phyloP scores from a whole-genome alignment of 2,113 vertebrate species.

The Corapipo altera region DNA sequence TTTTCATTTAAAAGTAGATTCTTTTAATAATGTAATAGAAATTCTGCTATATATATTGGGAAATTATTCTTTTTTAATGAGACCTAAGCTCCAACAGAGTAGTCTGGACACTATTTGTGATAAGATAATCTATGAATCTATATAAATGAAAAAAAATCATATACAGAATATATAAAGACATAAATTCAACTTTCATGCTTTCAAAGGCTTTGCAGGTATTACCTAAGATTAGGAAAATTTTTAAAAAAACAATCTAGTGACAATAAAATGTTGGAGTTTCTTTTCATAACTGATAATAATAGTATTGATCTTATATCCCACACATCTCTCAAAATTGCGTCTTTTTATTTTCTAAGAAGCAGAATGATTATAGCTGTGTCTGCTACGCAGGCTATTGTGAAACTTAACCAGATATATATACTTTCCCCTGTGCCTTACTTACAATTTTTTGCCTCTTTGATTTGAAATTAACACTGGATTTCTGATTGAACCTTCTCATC shows the following conservation, averaged over 20 bases:
- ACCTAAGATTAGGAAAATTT: background rate
- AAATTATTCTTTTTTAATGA: background rate
- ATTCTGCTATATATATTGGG: background rate
- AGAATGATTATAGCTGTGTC: background rate
- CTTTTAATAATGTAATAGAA: background rate
- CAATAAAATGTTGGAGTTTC: background rate
- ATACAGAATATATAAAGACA: background rate
- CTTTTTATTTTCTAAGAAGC: background rate
- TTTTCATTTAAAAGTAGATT: background rate
- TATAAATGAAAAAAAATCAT: background rate
- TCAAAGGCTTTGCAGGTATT: background rate
- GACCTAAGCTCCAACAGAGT: background rate
- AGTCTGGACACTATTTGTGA: background rate
- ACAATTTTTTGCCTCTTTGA: background rate
- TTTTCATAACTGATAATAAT: background rate
- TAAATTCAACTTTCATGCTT: background rate
- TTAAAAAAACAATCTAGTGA: background rate
- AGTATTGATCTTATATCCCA: background rate
- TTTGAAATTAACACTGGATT: background rate
- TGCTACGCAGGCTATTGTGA: background rate
- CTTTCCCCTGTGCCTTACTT: background rate
- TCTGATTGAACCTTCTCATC: background rate
- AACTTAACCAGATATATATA: background rate
- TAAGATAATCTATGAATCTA: background rate
- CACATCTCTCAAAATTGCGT: background rate